Evolutionary conservation across 2,888 invertebrate genomes (phyloP).

Genomic region (Amiota minor): DNA sequence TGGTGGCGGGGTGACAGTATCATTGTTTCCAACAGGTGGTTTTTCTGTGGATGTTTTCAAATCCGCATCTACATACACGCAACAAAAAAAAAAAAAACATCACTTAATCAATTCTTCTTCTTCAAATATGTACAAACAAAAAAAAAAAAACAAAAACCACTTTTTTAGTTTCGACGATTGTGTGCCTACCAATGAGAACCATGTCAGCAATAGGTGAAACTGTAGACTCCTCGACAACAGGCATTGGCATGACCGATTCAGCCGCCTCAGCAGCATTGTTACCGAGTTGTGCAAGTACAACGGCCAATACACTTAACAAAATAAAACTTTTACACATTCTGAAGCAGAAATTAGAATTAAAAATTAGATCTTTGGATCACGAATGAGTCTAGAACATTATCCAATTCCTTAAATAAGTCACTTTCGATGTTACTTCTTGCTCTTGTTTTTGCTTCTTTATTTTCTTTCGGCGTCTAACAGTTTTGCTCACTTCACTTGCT

Average conservation of each 20-base stretch:
- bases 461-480: slow-evolving; percentile 33
- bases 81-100: slow-evolving; percentile 22
- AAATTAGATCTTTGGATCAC: no score
- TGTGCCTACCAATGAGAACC: slow-evolving; percentile 63
- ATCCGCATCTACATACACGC: slow-evolving; percentile 31
- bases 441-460: background rate
- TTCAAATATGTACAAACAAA: slow-evolving; percentile 39
- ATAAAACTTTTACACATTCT: slow-evolving; percentile 43
- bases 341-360: background rate
- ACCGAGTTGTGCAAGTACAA: slow-evolving; percentile 43
- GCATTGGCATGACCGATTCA: slow-evolving; percentile 30
- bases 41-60: slow-evolving; percentile 54
- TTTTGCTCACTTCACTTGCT: slow-evolving; percentile 16
- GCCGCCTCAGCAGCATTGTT: slow-evolving; percentile 32
- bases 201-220: slow-evolving; percentile 65
- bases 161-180: slow-evolving; percentile 12
- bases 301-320: slow-evolving; percentile 39
- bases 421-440: background rate
- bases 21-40: slow-evolving; percentile 40
- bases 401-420: background rate
- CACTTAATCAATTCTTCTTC: slow-evolving; percentile 25
- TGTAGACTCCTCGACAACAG: slow-evolving; percentile 57
- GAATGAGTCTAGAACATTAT: slow-evolving; percentile 17
- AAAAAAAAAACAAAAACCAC: slow-evolving; percentile 40
- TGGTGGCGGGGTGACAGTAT: slow-evolving; percentile 31